Conservation (phyloP, 1,140 invertebrate species). For the Steinernema feltiae region DNA sequence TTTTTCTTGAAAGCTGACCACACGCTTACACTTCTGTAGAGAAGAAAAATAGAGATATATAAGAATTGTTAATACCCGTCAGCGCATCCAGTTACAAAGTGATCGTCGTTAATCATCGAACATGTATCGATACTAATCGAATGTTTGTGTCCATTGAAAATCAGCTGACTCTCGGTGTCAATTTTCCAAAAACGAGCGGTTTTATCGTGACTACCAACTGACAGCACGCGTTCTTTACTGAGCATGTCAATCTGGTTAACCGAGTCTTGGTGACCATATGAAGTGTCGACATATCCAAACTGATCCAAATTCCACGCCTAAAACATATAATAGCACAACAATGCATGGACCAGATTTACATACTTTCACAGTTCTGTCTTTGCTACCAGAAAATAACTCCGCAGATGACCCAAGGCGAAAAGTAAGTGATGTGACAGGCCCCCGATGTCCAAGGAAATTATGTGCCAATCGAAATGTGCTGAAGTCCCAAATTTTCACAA, state of each 20-base stretch:
- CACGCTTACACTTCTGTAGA: background rate
- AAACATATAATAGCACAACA: conserved; percentile 21
- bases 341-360: background rate
- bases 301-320: conserved; percentile 38
- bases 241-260: conserved; percentile 21
- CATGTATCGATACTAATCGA: conserved; percentile 19
- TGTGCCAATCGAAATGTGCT: conserved; percentile 22
- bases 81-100: conserved; percentile 34
- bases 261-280: conserved; percentile 34
- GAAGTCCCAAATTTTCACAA: conserved; percentile 37
- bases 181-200: conserved; percentile 33
- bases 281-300: conserved; percentile 34
- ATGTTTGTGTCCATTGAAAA: conserved; percentile 5
- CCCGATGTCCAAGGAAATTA: conserved; percentile 30
- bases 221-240: conserved; percentile 21
- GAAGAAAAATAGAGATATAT: too few relatives aligned
- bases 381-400: conserved; percentile 31
- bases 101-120: conserved; percentile 37
- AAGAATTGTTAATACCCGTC: too few relatives aligned
- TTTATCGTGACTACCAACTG: conserved; percentile 26
- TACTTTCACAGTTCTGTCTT: conserved; percentile 31
- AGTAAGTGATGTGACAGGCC: conserved; percentile 22
- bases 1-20: conserved; percentile 36
- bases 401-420: conserved; percentile 27
- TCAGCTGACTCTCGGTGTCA: conserved; percentile 35